Evolutionary conservation across 2,113 vertebrate genomes (phyloP).

Genomic region (Hemiscyllium ocellatum): DNA sequence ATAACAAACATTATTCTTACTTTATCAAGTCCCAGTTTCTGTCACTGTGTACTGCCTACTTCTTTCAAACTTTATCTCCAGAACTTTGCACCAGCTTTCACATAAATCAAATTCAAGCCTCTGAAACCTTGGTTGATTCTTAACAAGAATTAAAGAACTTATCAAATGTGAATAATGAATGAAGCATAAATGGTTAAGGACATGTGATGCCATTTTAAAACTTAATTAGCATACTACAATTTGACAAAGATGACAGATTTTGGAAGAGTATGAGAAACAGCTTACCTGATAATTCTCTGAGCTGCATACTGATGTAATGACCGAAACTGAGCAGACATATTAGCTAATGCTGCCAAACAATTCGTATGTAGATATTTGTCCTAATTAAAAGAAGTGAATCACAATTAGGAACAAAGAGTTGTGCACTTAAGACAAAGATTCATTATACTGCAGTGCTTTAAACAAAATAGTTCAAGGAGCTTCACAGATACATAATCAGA

Average conservation of each 20-base stretch:
- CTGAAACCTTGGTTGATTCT: not conserved
- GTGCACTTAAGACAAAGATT: not conserved
- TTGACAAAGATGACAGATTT: not conserved
- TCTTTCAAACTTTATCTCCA: not conserved
- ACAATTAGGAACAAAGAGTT: not conserved
- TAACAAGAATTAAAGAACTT: not conserved
- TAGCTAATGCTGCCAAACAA: conserved; percentile 90
- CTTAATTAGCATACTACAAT: not conserved
- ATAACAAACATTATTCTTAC: not conserved
- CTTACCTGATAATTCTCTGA: conserved; percentile 95
- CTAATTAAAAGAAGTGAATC: conserved; percentile 52
- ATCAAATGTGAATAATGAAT: not conserved
- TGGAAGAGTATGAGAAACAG: not conserved
- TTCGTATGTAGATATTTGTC: conserved; percentile 99
- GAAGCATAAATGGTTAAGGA: not conserved
- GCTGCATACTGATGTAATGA: conserved; percentile 94
- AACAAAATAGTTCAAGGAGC: not conserved
- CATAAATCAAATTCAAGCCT: not conserved
- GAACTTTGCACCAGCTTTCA: not conserved
- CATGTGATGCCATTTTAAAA: not conserved
- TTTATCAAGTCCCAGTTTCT: not conserved
- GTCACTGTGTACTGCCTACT: not conserved
- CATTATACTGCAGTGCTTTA: not conserved
- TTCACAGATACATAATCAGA: not conserved
- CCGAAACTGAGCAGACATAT: conserved; percentile 96